phyloP scores from a whole-genome alignment of 1,140 invertebrate genomes.

The Dendrolimus punctatus region DNA sequence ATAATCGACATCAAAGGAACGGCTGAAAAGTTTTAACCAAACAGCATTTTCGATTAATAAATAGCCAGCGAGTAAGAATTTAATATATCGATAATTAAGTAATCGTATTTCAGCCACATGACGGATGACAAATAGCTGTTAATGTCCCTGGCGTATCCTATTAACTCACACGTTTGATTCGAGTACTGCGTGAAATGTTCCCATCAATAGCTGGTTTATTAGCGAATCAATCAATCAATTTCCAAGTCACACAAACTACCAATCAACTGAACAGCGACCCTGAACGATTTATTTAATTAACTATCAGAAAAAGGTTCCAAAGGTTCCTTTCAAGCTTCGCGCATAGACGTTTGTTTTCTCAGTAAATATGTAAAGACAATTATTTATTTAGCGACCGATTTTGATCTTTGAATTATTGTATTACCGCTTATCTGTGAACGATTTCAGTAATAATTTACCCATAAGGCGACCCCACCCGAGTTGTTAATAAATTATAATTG shows the following conservation, averaged over 20 bases:
- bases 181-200: constrained; percentile 15
- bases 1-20: constrained; percentile 2
- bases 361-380: neutral
- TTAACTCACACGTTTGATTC: constrained; percentile 26
- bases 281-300: constrained; percentile 24
- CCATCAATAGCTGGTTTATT: constrained; percentile 18
- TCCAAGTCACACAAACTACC: constrained; percentile 43
- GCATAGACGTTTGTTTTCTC: no score
- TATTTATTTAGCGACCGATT: no score
- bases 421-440: no score
- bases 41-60: no score
- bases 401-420: no score
- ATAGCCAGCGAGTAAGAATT: neutral
- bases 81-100: constrained; percentile 42
- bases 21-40: constrained; percentile 4
- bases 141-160: constrained; percentile 37
- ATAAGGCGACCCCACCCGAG: no score
- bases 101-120: constrained; percentile 48
- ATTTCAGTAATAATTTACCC: no score
- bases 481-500: no score
- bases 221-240: constrained; percentile 30
- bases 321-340: no score
- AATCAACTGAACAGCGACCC: constrained; percentile 37
- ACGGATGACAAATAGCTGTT: constrained; percentile 60
- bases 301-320: constrained; percentile 11